Percentiles rank a stretch among this genome's conserved stretches.
These are phyloP conservation scores for Smutsia temminckii DNA, from an alignment of 2,797 vertebrate genomes.

Conservation along the genomic window DNA sequence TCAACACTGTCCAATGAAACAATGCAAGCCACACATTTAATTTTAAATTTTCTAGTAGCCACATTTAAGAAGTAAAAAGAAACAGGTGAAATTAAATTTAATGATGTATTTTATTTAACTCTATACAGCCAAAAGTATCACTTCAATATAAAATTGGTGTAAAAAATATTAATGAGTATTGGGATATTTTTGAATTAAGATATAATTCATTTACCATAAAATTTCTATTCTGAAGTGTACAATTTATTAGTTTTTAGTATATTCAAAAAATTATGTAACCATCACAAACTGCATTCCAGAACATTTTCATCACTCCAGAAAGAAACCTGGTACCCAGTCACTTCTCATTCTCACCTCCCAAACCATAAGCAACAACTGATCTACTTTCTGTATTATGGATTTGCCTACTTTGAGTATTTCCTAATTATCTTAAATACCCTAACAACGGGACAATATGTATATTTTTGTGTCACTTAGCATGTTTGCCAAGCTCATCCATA, in stretches of 20 bases:
- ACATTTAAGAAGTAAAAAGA: neutral
- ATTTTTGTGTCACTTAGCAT: neutral
- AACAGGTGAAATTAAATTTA: neutral
- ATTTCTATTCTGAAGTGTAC: neutral
- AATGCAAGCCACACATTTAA: neutral
- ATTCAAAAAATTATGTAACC: neutral
- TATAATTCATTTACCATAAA: neutral
- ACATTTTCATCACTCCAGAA: neutral
- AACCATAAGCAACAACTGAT: neutral
- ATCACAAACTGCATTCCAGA: neutral
- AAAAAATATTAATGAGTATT: neutral
- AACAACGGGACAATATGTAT: neutral
- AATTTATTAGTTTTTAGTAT: neutral
- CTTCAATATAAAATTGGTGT: neutral
- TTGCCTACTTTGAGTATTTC: neutral
- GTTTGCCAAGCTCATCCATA: neutral
- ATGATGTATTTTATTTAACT: neutral
- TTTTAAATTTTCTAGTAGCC: neutral
- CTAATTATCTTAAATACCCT: neutral
- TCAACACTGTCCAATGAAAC: neutral
- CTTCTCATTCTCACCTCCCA: neutral
- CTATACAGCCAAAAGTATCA: neutral
- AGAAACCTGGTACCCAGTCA: neutral
- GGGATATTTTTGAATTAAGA: conserved; percentile 9
- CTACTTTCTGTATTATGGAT: neutral